Percentiles rank a stretch among this genome's conserved stretches.
These are phyloP conservation scores for Priapulus caudatus DNA, from an alignment of 2,888 invertebrate species.

Conservation along the genomic window DNA sequence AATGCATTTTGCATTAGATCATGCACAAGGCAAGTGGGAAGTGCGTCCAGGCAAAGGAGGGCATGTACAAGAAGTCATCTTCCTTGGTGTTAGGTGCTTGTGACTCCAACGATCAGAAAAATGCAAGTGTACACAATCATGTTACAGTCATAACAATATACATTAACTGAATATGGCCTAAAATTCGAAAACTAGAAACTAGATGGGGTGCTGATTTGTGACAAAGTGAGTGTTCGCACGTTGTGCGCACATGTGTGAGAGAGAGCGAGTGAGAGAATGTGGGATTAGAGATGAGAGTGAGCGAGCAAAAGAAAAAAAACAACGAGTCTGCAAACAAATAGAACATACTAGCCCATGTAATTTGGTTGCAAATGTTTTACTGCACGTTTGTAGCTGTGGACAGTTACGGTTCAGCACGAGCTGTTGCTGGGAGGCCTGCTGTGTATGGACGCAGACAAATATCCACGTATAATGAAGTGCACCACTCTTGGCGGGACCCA, in stretches of 20 bases:
- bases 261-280: too few relatives aligned
- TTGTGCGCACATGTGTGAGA: too few relatives aligned
- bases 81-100: constrained; percentile 58
- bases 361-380: too few relatives aligned
- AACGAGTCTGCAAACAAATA: too few relatives aligned
- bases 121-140: constrained; percentile 28
- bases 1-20: constrained; percentile 45
- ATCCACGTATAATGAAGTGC: constrained; percentile 71
- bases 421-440: constrained; percentile 67
- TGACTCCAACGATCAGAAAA: constrained; percentile 24
- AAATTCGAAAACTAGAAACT: too few relatives aligned
- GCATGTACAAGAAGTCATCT: constrained; percentile 63
- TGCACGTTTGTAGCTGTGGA: constrained; percentile 67
- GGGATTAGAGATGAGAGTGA: too few relatives aligned
- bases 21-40: constrained; percentile 56
- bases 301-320: too few relatives aligned
- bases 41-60: constrained; percentile 65
- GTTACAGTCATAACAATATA: too few relatives aligned
- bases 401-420: constrained; percentile 65
- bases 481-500: constrained; percentile 82
- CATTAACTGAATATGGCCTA: too few relatives aligned
- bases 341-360: too few relatives aligned
- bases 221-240: too few relatives aligned
- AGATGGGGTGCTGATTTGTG: too few relatives aligned
- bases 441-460: constrained; percentile 64